Evolutionary conservation across 2,888 invertebrate genomes (phyloP).

Genomic region (Therioaphis trifolii): DNA sequence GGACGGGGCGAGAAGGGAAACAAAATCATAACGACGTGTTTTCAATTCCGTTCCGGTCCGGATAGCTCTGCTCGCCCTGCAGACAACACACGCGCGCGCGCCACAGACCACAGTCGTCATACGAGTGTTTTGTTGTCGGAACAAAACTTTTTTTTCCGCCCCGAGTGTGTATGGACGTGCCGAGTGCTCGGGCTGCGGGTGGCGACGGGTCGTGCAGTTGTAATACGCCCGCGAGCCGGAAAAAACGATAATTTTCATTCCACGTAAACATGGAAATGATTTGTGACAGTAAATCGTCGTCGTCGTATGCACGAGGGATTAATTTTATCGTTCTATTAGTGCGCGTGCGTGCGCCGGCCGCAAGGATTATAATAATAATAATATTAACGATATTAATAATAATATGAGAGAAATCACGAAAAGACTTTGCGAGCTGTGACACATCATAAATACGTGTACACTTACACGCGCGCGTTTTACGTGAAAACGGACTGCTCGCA

Average conservation of each 20-base stretch:
- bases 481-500: background rate
- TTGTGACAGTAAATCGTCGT: background rate
- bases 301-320: too few relatives aligned
- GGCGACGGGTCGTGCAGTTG: background rate
- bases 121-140: background rate
- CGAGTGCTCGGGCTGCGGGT: too few relatives aligned
- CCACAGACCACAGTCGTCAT: background rate
- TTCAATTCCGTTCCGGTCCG: slow-evolving; percentile 45
- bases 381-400: too few relatives aligned
- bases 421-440: background rate
- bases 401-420: background rate
- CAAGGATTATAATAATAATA: too few relatives aligned
- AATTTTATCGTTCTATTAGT: too few relatives aligned
- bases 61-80: too few relatives aligned
- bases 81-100: background rate
- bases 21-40: slow-evolving; percentile 32
- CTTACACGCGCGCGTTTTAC: background rate
- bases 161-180: too few relatives aligned
- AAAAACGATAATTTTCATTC: background rate
- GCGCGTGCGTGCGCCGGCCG: background rate
- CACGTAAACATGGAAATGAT: background rate
- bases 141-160: slow-evolving; percentile 6
- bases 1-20: background rate
- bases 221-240: background rate
- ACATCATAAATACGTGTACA: too few relatives aligned